These are phyloP conservation scores for Bombylius discolor DNA, from an alignment of 2,888 invertebrate genomes.

Conservation along the genomic window DNA sequence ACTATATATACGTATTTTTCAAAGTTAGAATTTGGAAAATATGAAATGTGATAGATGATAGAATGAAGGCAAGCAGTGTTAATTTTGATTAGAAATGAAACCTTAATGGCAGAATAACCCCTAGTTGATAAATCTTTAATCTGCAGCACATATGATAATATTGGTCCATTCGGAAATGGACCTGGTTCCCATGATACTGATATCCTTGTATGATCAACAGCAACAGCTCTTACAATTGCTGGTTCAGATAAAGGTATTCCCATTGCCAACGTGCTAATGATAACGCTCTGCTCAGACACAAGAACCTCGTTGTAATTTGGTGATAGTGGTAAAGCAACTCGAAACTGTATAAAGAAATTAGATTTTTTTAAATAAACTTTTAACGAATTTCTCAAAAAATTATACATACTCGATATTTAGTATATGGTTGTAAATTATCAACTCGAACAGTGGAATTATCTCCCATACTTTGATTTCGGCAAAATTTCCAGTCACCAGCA, in stretches of 20 bases:
- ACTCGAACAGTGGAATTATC: conserved; percentile 54
- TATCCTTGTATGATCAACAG: conserved; percentile 69
- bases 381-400: neutral
- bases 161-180: conserved; percentile 72
- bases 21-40: too few relatives aligned
- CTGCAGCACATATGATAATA: conserved; percentile 71
- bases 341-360: conserved; percentile 50
- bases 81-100: conserved; percentile 22
- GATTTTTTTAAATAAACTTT: conserved; percentile 1
- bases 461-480: conserved; percentile 57
- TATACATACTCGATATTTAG: conserved; percentile 68
- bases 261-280: conserved; percentile 59
- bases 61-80: conserved; percentile 2
- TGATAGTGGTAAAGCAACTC: conserved; percentile 67
- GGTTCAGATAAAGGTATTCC: conserved; percentile 68
- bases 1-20: too few relatives aligned
- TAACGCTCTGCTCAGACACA: conserved; percentile 60
- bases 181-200: conserved; percentile 84
- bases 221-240: conserved; percentile 56
- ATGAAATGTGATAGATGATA: neutral
- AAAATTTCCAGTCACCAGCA: conserved; percentile 69
- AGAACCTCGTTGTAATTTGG: conserved; percentile 53
- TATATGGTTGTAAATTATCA: conserved; percentile 70
- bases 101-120: conserved; percentile 53
- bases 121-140: conserved; percentile 46